Base-by-base conservation (phyloP, 2,888 invertebrate genomes). In the Caenorhabditis plicata region DNA sequence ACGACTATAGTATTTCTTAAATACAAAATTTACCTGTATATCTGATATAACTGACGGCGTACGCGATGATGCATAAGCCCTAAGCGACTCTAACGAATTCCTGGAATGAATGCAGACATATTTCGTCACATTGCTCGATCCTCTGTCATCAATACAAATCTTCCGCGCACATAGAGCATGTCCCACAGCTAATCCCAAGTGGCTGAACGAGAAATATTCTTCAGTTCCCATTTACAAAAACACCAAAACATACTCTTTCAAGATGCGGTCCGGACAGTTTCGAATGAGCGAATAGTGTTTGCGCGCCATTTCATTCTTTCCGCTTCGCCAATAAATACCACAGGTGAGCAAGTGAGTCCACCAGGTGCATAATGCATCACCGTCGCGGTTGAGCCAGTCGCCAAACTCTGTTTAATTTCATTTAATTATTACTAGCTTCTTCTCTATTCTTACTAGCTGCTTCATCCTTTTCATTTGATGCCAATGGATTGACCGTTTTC, bases 161-260 rank as follows among this genome's bases (percentile, higher is more conserved):
- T 80, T 80, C 22, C 77, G 47, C 9, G 71, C 67, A 53, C 81
- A 81, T 39, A 80, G 73, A 17, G 79, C 80, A 47, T 81, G 68
- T 1, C 80, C 80, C n/a, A 78, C 68, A 3, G 77, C 68, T 22
- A 81, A 39, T 2, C 78, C 75, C 17, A 81, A 57, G 19, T 65
- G 62, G 35, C 80, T 80, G 56, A 52, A 77, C 63, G 17, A 22
- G 4, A 9, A 27, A 3, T 17, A 15, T 39, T 38, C 29, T 8
- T 29, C 27, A 4, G 47, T 15, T 1, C 17, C 23, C 29, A 36
- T 17, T 23, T 32, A 32, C 27, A 29, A 43, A 25, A 32, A 0
- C 9, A 23, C 7, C 33, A 17, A 40, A 63, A 47, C 66, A 45
- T 23, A 78, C 77, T 76, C 70, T 39, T 56, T 63, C 13, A 77